phyloP scores from a whole-genome alignment of 2,797 vertebrate species.

The Pseudochirops cupreus region DNA sequence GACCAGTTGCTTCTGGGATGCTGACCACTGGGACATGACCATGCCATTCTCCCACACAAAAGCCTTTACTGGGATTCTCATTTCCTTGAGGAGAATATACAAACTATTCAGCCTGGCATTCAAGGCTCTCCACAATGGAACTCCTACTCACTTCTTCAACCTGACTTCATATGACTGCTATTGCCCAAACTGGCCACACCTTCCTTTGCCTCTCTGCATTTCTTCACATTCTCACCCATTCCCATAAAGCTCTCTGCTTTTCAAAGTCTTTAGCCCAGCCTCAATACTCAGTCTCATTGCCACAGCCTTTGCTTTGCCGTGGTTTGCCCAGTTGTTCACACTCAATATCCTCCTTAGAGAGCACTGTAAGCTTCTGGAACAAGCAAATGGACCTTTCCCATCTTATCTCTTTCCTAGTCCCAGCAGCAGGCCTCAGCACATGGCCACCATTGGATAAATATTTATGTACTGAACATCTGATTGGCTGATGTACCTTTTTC shows the following conservation, averaged over 20 bases:
- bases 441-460: background rate
- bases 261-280: background rate
- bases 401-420: background rate
- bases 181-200: background rate
- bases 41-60: background rate
- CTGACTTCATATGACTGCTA: background rate
- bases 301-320: background rate
- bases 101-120: background rate
- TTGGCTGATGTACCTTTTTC: background rate
- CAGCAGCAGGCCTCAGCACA: background rate
- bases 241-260: background rate
- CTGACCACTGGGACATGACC: background rate
- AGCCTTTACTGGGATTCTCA: background rate
- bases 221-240: background rate
- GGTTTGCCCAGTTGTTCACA: background rate
- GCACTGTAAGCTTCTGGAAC: background rate
- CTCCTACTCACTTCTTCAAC: background rate
- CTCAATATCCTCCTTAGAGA: background rate
- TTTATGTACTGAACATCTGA: accelerated
- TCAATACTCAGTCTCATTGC: background rate
- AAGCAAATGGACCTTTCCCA: background rate
- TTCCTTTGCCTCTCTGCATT: background rate
- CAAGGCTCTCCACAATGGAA: background rate
- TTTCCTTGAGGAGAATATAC: background rate
- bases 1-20: background rate